Evolutionary conservation across 2,888 invertebrate species (phyloP), one percentile per base, ranked within the genome.

Genomic region (Melipona beecheii): DNA sequence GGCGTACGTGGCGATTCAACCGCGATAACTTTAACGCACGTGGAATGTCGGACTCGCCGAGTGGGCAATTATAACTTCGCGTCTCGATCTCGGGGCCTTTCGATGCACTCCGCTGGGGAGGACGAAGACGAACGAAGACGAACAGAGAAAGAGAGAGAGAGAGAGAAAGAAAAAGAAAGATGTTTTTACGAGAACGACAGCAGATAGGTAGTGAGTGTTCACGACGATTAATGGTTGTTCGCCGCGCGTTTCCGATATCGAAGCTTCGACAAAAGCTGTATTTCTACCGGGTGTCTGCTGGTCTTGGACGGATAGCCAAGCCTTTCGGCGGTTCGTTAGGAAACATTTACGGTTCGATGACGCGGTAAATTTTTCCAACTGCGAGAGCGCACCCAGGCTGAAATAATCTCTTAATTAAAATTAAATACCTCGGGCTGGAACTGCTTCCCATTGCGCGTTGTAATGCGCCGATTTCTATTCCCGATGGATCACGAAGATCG

Each of bases 11-110:
- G 87, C 82, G 91, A 91, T 92, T 85, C 86, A 82, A 69, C 83
- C 89, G 85, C 89, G 91, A 91, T 91, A 91, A 92, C 89, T 91
- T 91, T 88, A 91, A 91, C 86, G 89, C 91, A 89, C 87, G 84
- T 78, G 91, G 91, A 91, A 91, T 90, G 91, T 84, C 78, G 89
- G 82, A 81, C 88, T 89, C 82, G 88, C 84, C 89, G 88, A 87
- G 88, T 86, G 85, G 89, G 89, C 91, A 92, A 91, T 92, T 91
- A 91, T 91, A 90, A 90, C 75, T 85, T 81, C 85, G 83, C 86
- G 91, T 87, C 86, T 83, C 82, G 90, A 90, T 87, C 87, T 75
- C 77, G 58, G 9, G 36, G 68, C 50, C 84, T 43, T 43, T 77
- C 77, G 81, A 85, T 86, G 88, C 88, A 78, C 85, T 90, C 90